Conservation (phyloP, 2,888 invertebrate species). For the Ametastegia equiseti region DNA sequence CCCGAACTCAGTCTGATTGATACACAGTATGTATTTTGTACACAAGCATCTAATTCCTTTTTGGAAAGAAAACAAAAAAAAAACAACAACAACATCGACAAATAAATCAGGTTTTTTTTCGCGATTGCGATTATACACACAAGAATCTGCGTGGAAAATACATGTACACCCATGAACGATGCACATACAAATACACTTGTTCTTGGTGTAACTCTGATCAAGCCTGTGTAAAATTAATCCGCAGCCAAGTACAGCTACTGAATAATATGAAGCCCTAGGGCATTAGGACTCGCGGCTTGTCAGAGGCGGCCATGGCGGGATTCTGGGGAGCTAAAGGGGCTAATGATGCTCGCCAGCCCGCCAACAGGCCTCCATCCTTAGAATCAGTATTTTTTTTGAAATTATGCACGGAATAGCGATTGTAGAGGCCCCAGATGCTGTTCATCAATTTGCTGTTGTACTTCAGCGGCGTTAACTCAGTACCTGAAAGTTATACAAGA, state of each 20-base stretch:
- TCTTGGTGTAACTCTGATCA: not conserved
- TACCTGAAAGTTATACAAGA: slow-evolving; percentile 75
- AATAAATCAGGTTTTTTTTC: not conserved
- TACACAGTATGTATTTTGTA: not conserved
- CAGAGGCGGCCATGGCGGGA: slow-evolving; percentile 36
- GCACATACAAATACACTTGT: not conserved
- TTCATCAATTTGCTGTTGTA: slow-evolving; percentile 94
- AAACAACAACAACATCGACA: too few species aligned
- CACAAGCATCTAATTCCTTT: not conserved
- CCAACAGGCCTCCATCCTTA: slow-evolving; percentile 73
- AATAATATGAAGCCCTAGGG: slow-evolving; percentile 33
- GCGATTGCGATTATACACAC: not conserved
- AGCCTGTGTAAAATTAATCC: slow-evolving; percentile 31
- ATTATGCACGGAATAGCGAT: slow-evolving; percentile 92
- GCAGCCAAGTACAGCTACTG: slow-evolving; percentile 24
- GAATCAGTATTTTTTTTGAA: slow-evolving; percentile 88
- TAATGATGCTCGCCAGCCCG: slow-evolving; percentile 66
- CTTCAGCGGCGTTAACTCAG: slow-evolving; percentile 84
- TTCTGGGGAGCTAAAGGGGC: slow-evolving; percentile 53
- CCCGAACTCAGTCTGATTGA: not conserved
- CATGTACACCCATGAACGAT: not conserved
- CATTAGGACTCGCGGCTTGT: slow-evolving; percentile 22
- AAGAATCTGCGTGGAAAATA: not conserved
- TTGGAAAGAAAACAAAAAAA: too few species aligned
- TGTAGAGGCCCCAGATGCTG: slow-evolving; percentile 94